phyloP scores from a whole-genome alignment of 2,797 vertebrate genomes.

The Hybognathus amarus region DNA sequence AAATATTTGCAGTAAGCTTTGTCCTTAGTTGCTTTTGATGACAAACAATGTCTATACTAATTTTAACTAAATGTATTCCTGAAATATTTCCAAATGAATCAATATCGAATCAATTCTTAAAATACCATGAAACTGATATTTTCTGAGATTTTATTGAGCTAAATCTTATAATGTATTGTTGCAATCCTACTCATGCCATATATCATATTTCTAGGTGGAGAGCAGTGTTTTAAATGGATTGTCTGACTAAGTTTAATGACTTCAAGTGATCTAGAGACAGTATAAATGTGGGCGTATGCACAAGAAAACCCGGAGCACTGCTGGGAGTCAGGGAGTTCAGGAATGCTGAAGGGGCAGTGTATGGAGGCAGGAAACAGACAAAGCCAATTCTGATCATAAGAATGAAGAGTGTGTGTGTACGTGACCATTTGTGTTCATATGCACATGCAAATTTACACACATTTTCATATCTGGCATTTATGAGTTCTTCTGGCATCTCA shows the following conservation, averaged over 20 bases:
- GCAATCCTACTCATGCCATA: not conserved
- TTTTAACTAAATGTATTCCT: not conserved
- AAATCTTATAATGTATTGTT: not conserved
- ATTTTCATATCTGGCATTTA: not conserved
- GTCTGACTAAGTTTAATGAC: not conserved
- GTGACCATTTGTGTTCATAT: slow-evolving; percentile 27
- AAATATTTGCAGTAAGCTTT: not conserved
- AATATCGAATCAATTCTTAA: not conserved
- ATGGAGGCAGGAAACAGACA: slow-evolving; percentile 48
- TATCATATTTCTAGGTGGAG: not conserved
- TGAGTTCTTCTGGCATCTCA: not conserved
- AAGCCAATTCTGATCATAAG: slow-evolving; percentile 50
- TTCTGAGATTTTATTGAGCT: not conserved
- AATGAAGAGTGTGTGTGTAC: slow-evolving; percentile 48
- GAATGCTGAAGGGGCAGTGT: slow-evolving; percentile 37
- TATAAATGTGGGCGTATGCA: slow-evolving; percentile 32
- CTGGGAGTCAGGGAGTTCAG: slow-evolving; percentile 46
- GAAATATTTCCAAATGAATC: not conserved
- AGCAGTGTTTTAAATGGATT: not conserved
- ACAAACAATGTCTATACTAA: not conserved
- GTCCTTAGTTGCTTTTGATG: not conserved
- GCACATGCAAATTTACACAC: not conserved
- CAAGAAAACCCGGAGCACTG: slow-evolving; percentile 39
- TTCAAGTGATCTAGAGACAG: slow-evolving; percentile 13
- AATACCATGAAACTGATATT: not conserved